Conservation (phyloP, 2,797 vertebrate species). For the Hipposideros larvatus region DNA sequence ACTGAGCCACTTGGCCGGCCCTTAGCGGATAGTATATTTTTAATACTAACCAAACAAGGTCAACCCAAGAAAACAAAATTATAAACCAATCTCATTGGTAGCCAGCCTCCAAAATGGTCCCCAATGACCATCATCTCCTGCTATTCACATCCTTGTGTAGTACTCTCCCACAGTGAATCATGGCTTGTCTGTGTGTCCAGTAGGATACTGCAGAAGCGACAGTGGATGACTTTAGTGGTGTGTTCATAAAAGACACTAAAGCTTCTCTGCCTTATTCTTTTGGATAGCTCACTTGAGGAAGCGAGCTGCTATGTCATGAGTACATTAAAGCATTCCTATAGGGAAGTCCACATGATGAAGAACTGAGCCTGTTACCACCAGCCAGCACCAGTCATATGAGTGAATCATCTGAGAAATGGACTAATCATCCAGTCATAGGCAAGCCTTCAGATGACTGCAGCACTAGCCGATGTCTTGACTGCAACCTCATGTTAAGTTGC, state of each 20-base stretch:
- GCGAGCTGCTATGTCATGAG: neutral
- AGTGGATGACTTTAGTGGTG: neutral
- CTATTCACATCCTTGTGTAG: neutral
- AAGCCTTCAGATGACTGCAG: neutral
- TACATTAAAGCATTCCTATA: neutral
- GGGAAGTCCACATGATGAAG: neutral
- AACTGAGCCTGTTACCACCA: neutral
- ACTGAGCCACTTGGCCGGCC: too few species aligned
- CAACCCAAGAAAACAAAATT: constrained; percentile 9
- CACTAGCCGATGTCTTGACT: neutral
- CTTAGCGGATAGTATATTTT: neutral
- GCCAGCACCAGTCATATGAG: neutral
- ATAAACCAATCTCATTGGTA: neutral
- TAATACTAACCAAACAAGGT: neutral
- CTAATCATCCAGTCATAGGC: neutral
- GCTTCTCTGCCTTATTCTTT: neutral
- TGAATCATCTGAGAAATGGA: neutral
- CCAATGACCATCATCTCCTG: neutral
- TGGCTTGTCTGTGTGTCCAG: neutral
- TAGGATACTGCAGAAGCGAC: neutral
- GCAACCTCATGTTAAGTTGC: neutral
- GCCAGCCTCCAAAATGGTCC: neutral
- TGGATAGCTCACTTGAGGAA: neutral
- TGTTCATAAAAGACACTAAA: neutral
- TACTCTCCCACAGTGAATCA: neutral